Evolutionary conservation across 2,113 vertebrate species (phyloP).

Genomic region (Hippolais icterina): DNA sequence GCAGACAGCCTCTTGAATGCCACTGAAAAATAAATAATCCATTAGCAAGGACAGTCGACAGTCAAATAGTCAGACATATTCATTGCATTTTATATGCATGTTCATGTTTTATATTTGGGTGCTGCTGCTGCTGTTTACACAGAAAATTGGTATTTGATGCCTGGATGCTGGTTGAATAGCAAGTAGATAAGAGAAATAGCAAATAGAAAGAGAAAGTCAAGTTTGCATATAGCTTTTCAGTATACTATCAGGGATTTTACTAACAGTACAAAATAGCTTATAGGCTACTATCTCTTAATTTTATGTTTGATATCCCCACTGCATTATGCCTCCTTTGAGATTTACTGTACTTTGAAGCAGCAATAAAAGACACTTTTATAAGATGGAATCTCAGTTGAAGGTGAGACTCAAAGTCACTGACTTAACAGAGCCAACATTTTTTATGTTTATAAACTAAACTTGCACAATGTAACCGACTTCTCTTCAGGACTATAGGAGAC

Average conservation of each 20-base stretch:
- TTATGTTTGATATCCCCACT: slow-evolving; percentile 11
- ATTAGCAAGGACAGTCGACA: background rate
- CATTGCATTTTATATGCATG: background rate
- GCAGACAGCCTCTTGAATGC: background rate
- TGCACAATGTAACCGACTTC: background rate
- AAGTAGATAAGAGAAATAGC: background rate
- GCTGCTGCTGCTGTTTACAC: background rate
- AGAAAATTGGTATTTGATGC: background rate
- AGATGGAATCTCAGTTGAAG: background rate
- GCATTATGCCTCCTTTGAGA: background rate
- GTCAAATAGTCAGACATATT: background rate
- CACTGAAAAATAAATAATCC: background rate
- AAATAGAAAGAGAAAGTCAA: background rate
- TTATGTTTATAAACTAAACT: background rate
- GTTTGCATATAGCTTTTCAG: background rate
- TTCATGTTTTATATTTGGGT: background rate
- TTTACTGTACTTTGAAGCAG: background rate
- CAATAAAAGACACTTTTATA: background rate
- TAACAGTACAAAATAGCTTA: background rate
- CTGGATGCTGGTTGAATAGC: background rate
- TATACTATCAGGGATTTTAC: background rate
- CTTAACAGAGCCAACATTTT: background rate
- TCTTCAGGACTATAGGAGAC: background rate
- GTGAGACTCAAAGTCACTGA: background rate
- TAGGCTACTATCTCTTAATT: background rate